Percentiles rank a stretch among this genome's conserved stretches.
These are phyloP conservation scores for Latrodectus hesperus DNA, from an alignment of 2,888 invertebrate genomes.

Conservation along the genomic window DNA sequence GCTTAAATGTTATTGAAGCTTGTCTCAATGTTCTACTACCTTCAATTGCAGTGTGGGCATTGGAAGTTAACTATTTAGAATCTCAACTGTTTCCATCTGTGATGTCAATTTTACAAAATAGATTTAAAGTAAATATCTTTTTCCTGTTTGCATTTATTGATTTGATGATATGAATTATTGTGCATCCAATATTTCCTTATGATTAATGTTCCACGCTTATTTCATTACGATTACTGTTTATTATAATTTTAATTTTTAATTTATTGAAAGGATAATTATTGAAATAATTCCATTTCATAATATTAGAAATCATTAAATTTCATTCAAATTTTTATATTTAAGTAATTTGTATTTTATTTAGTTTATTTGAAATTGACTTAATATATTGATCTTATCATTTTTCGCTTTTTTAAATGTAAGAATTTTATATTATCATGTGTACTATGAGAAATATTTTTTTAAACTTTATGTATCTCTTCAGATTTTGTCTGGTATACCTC, in stretches of 20 bases:
- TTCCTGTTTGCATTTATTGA: background rate
- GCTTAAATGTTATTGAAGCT: slow-evolving; percentile 78
- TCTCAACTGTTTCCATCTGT: slow-evolving; percentile 74
- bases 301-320: too few relatives aligned
- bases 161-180: too few relatives aligned
- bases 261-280: too few relatives aligned
- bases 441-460: background rate
- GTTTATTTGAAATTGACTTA: background rate
- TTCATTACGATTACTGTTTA: too few relatives aligned
- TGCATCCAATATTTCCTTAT: too few relatives aligned
- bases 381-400: background rate
- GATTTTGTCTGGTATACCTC: slow-evolving; percentile 69
- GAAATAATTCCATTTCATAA: too few relatives aligned
- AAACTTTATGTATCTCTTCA: slow-evolving; percentile 7
- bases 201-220: too few relatives aligned
- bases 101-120: slow-evolving; percentile 70
- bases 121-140: slow-evolving; percentile 59
- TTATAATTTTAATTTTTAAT: too few relatives aligned
- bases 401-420: background rate
- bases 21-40: slow-evolving; percentile 79
- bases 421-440: too few relatives aligned
- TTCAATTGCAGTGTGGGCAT: slow-evolving; percentile 81
- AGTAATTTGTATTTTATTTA: background rate
- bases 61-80: slow-evolving; percentile 77
- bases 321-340: background rate